Conservation (phyloP, 2,888 invertebrate genomes). For the Cephus spinipes region DNA sequence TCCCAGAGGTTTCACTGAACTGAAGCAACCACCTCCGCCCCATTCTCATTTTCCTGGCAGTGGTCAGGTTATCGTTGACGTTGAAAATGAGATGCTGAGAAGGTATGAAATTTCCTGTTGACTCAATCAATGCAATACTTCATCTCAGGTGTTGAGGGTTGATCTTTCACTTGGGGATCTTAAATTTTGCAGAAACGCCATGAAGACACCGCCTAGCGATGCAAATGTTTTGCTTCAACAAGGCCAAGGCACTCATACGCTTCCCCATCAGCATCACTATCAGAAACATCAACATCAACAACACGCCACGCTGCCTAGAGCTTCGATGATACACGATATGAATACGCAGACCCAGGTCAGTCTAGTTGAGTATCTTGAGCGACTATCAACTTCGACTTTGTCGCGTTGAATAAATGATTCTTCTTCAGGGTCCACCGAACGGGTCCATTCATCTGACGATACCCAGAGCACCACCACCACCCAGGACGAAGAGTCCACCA, state of each 20-base stretch:
- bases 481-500: slow-evolving; percentile 71
- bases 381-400: background rate
- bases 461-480: slow-evolving; percentile 72
- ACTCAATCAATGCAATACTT: background rate
- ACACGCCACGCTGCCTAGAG: slow-evolving; percentile 68
- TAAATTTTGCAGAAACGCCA: slow-evolving; percentile 64
- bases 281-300: slow-evolving; percentile 64
- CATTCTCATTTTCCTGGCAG: slow-evolving; percentile 85
- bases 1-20: slow-evolving; percentile 71
- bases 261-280: slow-evolving; percentile 66
- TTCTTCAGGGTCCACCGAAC: slow-evolving; percentile 60
- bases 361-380: background rate
- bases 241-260: slow-evolving; percentile 59
- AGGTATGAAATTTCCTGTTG: slow-evolving; percentile 41
- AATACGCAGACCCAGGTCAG: slow-evolving; percentile 68
- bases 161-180: background rate
- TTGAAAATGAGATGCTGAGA: slow-evolving; percentile 77
- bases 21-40: slow-evolving; percentile 71
- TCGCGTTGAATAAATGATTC: background rate
- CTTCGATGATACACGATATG: slow-evolving; percentile 70
- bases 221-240: slow-evolving; percentile 66
- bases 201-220: slow-evolving; percentile 74
- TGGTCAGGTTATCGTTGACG: slow-evolving; percentile 85
- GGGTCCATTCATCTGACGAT: slow-evolving; percentile 69
- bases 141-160: background rate